Evolutionary conservation across 2,888 invertebrate species (phyloP), one percentile per base, ranked within the genome.

Genomic region (Lymantria dispar): DNA sequence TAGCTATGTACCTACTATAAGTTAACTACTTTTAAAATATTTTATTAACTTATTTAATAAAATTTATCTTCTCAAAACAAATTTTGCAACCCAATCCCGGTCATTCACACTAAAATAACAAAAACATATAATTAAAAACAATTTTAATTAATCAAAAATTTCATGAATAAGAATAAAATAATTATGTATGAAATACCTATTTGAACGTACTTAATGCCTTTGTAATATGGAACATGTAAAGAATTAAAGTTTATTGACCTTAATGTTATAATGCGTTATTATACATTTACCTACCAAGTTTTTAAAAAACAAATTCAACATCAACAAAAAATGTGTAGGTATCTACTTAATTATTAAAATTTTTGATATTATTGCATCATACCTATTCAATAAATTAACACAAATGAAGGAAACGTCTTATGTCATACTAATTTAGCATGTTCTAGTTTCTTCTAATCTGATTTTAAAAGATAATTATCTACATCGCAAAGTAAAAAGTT

Each of bases 401-500:
- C 5, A 33, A 1, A 33, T 3, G n/a, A 33, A 33, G 8, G 33
- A 33, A 10, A 33, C 8, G 8, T 8, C 3, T 33, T 10, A 33
- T 33, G 10, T 2, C 33, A 33, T 33, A 8, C 33, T 33, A 33
- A 33, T 33, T 33, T 33, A 33, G 33, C 8, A 2, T 33, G 33
- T 10, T 33, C 1, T 33, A 10, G 8, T 33, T 10, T 7, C 8
- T 33, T 33, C 1, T 33, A 10, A 33, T 33, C 33, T 33, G 33
- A 33, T 33, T 33, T 33, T 33, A 33, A 33, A 8, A 33, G 33
- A 33, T 13, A 38, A 13, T 11, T 36, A n/a, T 38, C 38, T 13
- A 12, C 37, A 39, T 50, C 15, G 45, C 36, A 8, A 37, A 52
- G 45, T 50, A 48, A 44, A 48, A 56, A 60, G 58, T 46, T 54